A percentile compares a stretch with the other conserved stretches of the same genome.
Conservation (phyloP, 2,888 invertebrate genomes). For the Drosophila mulleri region DNA sequence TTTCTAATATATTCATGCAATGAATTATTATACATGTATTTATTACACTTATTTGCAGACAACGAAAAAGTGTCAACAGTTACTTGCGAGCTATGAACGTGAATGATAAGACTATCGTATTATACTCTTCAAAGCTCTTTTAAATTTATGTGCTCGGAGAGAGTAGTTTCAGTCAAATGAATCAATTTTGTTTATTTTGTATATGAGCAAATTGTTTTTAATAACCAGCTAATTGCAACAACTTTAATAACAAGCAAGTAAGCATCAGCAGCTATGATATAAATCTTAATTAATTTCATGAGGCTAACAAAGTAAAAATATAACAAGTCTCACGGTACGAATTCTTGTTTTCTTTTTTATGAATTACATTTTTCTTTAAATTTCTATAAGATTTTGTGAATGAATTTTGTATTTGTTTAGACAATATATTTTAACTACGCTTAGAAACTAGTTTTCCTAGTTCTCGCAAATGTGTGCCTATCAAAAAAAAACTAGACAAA, state of each 20-base stretch:
- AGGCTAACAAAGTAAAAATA: neutral
- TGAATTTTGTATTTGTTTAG: neutral
- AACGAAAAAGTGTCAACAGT: no score
- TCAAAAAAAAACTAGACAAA: no score
- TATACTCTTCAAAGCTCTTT: neutral
- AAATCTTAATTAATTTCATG: constrained; percentile 2
- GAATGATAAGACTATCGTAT: neutral
- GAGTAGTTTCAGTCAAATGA: neutral
- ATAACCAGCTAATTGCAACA: no score
- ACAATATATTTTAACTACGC: neutral
- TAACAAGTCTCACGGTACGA: neutral
- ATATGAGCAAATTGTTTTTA: neutral
- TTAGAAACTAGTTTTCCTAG: neutral
- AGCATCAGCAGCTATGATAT: neutral
- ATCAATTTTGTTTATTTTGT: neutral
- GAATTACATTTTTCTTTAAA: no score
- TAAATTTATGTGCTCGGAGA: neutral
- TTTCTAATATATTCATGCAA: no score
- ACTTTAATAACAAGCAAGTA: neutral
- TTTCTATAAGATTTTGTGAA: neutral
- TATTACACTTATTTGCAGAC: no score
- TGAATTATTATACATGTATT: no score
- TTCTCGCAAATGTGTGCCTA: neutral
- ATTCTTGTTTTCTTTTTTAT: neutral
- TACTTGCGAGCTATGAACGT: no score